Base-by-base conservation (phyloP, 2,797 vertebrate species). In the Silurus aristotelis region DNA sequence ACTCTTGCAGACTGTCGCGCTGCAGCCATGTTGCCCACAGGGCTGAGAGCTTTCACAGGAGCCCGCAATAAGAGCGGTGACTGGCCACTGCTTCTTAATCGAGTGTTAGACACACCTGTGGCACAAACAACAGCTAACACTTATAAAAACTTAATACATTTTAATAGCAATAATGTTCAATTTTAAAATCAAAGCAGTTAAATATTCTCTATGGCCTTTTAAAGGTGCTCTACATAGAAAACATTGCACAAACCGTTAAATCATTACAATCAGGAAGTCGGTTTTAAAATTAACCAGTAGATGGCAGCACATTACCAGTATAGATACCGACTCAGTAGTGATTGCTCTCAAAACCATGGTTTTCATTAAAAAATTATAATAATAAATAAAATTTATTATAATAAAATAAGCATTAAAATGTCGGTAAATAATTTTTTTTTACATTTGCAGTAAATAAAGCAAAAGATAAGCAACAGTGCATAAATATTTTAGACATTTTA, bases 71-170 rank as follows among this genome's bases (percentile, higher is more conserved):
- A 93, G 12, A 97, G 91, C 10, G 96, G 94, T 46, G 94, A 94
- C 90, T 97, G 96, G n/a, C 93, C 95, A 0, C 88, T 95, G 87
- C 92, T 92, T 81, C 96, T 95, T 87, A 97, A 88, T 76, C 96
- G 95, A 88, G 93, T 93, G 89, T 92, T 91, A 43, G 94, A 85
- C 90, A 95, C 92, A 92, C 95, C 96, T 97, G 76, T 20, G 22
- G 56, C 87, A 64, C 64, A 80, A 46, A 76, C 52, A 70, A 66
- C 83, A 17, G 87, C 70, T n/a, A 48, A 46, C 43, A 66, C n/a
- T 52, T 80, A 64, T 3, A 64, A 3, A 0, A n/a, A 19, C 14
- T 25, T 52, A 8, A 55, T 14, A 27, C 27, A 1, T 10, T 48
- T 71, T 9, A 1, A 13, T 20, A 20, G 56, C 19, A 38, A 9